Base-by-base conservation (phyloP, 2,113 vertebrate species). In the Hippocampus guttulatus region DNA sequence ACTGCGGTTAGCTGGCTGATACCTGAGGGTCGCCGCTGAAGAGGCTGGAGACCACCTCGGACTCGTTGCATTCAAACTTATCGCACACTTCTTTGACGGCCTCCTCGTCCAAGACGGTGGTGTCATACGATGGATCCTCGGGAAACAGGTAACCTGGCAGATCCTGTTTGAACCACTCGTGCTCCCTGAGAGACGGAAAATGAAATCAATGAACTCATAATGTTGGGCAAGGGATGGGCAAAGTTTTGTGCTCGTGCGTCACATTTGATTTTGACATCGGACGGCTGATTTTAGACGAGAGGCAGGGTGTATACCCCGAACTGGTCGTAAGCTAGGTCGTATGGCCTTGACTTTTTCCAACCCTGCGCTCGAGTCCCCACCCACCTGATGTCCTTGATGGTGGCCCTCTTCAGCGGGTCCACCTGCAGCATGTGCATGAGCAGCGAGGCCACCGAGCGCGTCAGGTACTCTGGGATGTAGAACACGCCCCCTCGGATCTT, bases 401-500 rank as follows among this genome's bases (percentile, higher is more conserved):
- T 96, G 78, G 97, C 96, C 83, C 97, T 90, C 79, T 99, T 99
- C 67, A 99, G 92, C 16, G 97, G 97, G 79, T 99, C 97, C 74
- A 98, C 97, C 84, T 98, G 97, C 72, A 99, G 85, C 97, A 99
- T 99, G 76, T 96, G 93, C 94, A 95, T 94, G 64, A 99, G 93
- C 7, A 99, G 93, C 20, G 93, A 97, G 74, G 96, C 96, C 33
- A 98, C 92, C 0, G 95, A 94, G 41, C 94, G 96, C 65, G 93
- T 96, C 85, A 99, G 94, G 89, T 98, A 95, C 66, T 98, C 97
- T 0, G 97, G 97, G 84, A 99, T 98, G 87, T 99, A 98, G 79
- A 99, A 99, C n/a, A 99, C 96, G 0, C 97, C 97, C 14, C 97
- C 97, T 25, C 97, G 92, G 89, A 99, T 99, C 93, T 99, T 99